Base-by-base conservation (phyloP, 1,140 invertebrate species). In the Drosophila lacertosa region DNA sequence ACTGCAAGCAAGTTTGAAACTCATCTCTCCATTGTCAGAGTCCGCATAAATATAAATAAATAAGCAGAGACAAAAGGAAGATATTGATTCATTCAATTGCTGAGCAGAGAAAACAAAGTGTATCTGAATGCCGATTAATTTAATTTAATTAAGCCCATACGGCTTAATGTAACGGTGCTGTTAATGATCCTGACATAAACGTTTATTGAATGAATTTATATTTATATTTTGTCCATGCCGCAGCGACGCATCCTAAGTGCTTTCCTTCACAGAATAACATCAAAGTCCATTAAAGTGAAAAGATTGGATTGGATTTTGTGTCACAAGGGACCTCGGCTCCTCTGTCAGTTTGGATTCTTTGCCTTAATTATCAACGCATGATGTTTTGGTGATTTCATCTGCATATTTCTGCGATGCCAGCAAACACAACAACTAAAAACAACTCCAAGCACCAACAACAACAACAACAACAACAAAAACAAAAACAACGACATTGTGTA, bases 341-440 rank as follows among this genome's bases (percentile, higher is more conserved):
- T 73, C 54, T 45, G 57, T 78, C 78, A 72, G 77, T 70, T 78
- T 83, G 81, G 69, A 84, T 84, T 86, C 80, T 75, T 86, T 74
- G 80, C 55, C 82, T 84, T 84, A 84, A 84, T 84, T 84, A 84
- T 84, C 81, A 86, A 76, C 81, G 80, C 81, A 81, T 84, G 79
- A 84, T 84, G 80, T 86, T 84, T 88, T 70, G 80, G 77, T 84
- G 80, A 84, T 83, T 84, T 84, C 77, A 84, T 84, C 80, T 84
- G 80, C 81, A 84, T 84, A 86, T 81, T 83, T 86, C 55, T 68
- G 62, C 62, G 37, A 58, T 59, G 53, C 54, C 9, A 32, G n/a
- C 24, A 51, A 42, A 26, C 42, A 48, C 4, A 45, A 22, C n/a
- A 29, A 54, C 26, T 51, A 53, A 44, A 22, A 40, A 71, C 16